Conservation (phyloP, 2,797 vertebrate species). For the Myiotriccus ornatus region DNA sequence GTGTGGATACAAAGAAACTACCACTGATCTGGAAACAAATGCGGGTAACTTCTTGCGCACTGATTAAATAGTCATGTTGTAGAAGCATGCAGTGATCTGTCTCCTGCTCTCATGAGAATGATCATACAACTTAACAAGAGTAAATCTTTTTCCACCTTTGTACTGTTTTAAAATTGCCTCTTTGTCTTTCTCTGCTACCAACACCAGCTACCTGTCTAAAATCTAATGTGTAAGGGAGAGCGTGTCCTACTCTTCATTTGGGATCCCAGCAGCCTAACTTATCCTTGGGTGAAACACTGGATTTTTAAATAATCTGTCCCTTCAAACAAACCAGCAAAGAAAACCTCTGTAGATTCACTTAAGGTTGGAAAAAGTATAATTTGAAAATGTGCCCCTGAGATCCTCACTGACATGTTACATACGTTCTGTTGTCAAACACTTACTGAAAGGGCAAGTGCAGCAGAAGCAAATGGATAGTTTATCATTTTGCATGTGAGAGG, state of each 20-base stretch:
- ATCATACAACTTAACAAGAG: not conserved
- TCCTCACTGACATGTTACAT: not conserved
- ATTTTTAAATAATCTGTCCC: not conserved
- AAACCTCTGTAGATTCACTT: not conserved
- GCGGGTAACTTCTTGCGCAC: rapidly evolving
- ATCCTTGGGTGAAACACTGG: not conserved
- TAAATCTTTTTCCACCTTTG: not conserved
- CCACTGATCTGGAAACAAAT: not conserved
- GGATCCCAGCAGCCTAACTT: not conserved
- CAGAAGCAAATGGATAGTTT: not conserved
- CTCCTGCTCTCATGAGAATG: not conserved
- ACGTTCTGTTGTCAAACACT: not conserved
- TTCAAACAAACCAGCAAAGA: not conserved
- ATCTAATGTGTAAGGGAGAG: not conserved
- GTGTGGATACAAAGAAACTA: not conserved
- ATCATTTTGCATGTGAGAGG: not conserved
- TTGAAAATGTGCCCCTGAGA: not conserved
- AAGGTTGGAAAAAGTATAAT: not conserved
- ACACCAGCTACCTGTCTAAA: not conserved
- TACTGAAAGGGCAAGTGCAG: not conserved
- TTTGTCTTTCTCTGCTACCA: not conserved
- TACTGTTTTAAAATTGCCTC: not conserved
- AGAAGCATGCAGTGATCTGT: not conserved
- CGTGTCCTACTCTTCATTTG: rapidly evolving
- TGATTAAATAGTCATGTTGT: not conserved